These are phyloP conservation scores for Erebia ligea DNA, from an alignment of 2,888 invertebrate species.

Conservation along the genomic window DNA sequence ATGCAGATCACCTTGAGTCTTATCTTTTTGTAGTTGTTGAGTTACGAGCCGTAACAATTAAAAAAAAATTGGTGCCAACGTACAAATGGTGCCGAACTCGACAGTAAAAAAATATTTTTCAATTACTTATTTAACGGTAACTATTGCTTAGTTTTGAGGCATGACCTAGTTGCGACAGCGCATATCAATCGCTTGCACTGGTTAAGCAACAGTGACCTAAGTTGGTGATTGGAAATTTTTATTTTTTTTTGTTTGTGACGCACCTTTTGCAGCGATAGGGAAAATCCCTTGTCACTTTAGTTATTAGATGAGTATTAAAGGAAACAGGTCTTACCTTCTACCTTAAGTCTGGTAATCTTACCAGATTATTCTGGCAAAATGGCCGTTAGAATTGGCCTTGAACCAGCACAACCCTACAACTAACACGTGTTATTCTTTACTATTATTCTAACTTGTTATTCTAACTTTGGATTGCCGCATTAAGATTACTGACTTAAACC, in stretches of 20 bases:
- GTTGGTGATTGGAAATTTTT: conserved; percentile 9
- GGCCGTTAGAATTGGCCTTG: too few relatives aligned
- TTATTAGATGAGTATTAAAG: too few relatives aligned
- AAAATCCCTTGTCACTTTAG: too few relatives aligned
- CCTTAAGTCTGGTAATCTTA: too few relatives aligned
- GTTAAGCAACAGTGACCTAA: conserved; percentile 21
- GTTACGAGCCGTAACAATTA: conserved; percentile 25
- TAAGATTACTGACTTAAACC: too few relatives aligned
- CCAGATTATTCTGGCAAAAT: too few relatives aligned
- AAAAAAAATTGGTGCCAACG: conserved; percentile 22
- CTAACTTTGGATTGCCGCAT: too few relatives aligned
- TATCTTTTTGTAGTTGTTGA: conserved; percentile 21
- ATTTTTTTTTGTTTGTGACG: background rate
- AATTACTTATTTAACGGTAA: conserved; percentile 27
- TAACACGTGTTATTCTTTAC: too few relatives aligned
- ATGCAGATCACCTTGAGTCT: conserved; percentile 25
- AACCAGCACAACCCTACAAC: too few relatives aligned
- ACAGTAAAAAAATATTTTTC: conserved; percentile 24
- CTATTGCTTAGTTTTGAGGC: conserved; percentile 21
- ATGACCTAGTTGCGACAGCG: conserved; percentile 27
- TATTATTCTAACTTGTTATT: too few relatives aligned
- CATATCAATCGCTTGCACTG: conserved; percentile 15
- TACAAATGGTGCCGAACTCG: conserved; percentile 24
- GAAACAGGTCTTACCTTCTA: too few relatives aligned
- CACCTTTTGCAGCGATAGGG: too few relatives aligned